phyloP scores from a whole-genome alignment of 2,888 invertebrate genomes.

The Ichneumoninae sp. region DNA sequence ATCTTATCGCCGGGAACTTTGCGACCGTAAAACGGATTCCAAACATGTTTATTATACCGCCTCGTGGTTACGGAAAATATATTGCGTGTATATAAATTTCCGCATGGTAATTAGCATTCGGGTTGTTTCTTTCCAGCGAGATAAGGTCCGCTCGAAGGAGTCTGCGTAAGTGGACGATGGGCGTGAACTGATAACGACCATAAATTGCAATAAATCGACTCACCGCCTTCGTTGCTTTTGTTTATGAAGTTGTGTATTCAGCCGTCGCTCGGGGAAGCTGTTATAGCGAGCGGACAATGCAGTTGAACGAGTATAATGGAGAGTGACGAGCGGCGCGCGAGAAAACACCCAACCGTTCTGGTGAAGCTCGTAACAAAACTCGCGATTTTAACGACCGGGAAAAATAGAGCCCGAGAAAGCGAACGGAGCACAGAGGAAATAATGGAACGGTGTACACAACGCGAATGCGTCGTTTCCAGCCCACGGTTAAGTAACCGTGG shows the following conservation, averaged over 20 bases:
- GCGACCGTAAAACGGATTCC: not conserved
- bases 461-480: constrained; percentile 35
- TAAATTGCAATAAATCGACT: constrained; percentile 12
- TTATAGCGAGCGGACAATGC: not conserved
- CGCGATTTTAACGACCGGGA: constrained; percentile 23
- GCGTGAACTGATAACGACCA: not conserved
- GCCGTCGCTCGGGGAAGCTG: not conserved
- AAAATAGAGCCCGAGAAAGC: constrained; percentile 17
- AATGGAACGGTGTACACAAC: not conserved
- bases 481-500: constrained; percentile 43
- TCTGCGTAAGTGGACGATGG: not conserved
- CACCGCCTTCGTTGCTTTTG: not conserved
- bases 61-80: not conserved
- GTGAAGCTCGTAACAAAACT: constrained; percentile 20
- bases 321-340: constrained; percentile 15
- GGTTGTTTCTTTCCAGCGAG: too few species aligned
- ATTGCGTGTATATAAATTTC: not conserved
- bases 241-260: not conserved
- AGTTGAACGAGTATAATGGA: constrained; percentile 45
- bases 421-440: constrained; percentile 3
- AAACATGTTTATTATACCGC: not conserved
- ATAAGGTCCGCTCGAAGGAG: too few species aligned
- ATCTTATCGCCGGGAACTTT: not conserved
- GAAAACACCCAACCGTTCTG: constrained; percentile 1
- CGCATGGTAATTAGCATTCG: not conserved